A percentile compares a stretch with the other conserved stretches of the same genome.
phyloP scores from a whole-genome alignment of 1,140 invertebrate species.

The Ridgeia piscesae region DNA sequence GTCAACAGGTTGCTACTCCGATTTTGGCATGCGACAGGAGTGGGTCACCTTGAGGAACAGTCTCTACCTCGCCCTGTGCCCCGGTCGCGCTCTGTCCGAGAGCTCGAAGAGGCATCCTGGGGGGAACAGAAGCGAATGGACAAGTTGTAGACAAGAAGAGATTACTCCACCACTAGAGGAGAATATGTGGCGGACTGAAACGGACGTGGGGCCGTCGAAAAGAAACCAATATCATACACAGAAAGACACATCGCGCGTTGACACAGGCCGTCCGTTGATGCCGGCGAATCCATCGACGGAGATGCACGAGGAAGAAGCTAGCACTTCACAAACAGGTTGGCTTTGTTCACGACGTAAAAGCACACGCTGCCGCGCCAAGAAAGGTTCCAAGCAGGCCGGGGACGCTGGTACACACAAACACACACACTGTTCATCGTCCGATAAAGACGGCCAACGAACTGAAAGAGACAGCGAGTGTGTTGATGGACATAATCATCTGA shows the following conservation, averaged over 20 bases:
- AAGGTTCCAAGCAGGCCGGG: neutral
- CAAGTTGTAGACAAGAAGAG: neutral
- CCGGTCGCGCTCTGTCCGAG: neutral
- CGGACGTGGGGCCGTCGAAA: neutral
- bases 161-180: neutral
- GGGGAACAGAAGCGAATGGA: neutral
- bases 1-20: neutral
- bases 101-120: neutral
- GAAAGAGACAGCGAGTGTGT: neutral
- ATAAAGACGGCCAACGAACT: neutral
- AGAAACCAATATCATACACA: neutral
- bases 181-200: neutral
- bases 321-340: neutral
- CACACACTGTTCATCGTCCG: neutral
- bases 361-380: too few species aligned
- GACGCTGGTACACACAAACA: neutral
- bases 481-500: neutral
- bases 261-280: neutral
- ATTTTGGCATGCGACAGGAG: neutral
- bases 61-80: neutral
- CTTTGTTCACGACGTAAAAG: neutral
- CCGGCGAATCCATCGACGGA: neutral
- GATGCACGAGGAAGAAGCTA: neutral
- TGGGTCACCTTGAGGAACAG: neutral
- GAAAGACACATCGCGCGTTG: neutral